phyloP scores from a whole-genome alignment of 2,888 invertebrate species.

The Drosophila recens region DNA sequence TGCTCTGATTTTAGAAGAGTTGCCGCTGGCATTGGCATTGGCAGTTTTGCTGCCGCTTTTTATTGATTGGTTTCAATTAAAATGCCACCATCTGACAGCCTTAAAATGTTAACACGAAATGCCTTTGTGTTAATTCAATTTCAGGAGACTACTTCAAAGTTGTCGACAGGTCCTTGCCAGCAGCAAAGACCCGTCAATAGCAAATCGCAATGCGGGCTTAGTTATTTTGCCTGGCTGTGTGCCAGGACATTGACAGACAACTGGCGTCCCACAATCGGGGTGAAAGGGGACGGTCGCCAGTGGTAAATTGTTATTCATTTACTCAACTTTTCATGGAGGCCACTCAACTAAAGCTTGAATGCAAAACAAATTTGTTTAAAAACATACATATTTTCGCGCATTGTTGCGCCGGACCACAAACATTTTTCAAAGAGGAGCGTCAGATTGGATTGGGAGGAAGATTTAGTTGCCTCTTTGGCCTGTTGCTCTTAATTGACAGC shows the following conservation, averaged over 20 bases:
- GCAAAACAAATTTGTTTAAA: conserved; percentile 57
- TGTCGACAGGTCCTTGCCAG: conserved; percentile 58
- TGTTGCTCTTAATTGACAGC: conserved; percentile 5
- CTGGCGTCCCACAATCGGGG: conserved; percentile 23
- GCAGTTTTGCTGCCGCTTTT: conserved; percentile 15
- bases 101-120: conserved; percentile 59
- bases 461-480: conserved; percentile 8
- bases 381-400: conserved; percentile 62
- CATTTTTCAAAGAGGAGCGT: conserved; percentile 2
- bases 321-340: conserved; percentile 43
- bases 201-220: conserved; percentile 51
- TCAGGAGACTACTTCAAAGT: conserved; percentile 68
- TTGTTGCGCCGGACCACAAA: conserved; percentile 44
- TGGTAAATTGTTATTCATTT: conserved; percentile 47
- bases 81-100: conserved; percentile 65
- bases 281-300: background rate
- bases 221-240: conserved; percentile 35
- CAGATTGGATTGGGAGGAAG: background rate
- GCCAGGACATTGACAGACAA: conserved; percentile 50
- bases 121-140: conserved; percentile 77
- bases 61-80: conserved; percentile 78
- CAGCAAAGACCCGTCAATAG: conserved; percentile 42
- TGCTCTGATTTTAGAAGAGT: conserved; percentile 15
- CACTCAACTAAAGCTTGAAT: conserved; percentile 19
- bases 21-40: conserved; percentile 17